A percentile compares a stretch with the other conserved stretches of the same genome.
phyloP scores from a whole-genome alignment of 2,797 vertebrate genomes.

The Nyctibius grandis region DNA sequence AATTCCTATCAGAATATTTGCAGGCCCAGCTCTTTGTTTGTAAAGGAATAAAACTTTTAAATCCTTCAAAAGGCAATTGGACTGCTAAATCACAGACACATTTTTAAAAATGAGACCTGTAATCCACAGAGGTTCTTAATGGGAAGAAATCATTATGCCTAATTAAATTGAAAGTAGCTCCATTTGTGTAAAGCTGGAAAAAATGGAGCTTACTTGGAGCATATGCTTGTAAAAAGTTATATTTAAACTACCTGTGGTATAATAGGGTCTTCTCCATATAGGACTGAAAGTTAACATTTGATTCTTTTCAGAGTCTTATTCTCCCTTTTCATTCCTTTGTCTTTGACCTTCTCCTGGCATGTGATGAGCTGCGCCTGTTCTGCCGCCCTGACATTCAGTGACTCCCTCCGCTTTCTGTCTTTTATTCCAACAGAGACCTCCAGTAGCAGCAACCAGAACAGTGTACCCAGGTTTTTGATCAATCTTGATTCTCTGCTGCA shows the following conservation, averaged over 20 bases:
- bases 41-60: not conserved
- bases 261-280: not conserved
- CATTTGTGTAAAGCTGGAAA: not conserved
- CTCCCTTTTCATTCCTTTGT: not conserved
- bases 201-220: not conserved
- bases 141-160: slow-evolving; percentile 38
- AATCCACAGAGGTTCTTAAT: slow-evolving; percentile 43
- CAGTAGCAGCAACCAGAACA: not conserved
- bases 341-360: not conserved
- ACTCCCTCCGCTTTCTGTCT: not conserved
- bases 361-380: not conserved
- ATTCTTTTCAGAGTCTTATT: not conserved
- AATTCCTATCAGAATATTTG: not conserved
- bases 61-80: slow-evolving; percentile 9
- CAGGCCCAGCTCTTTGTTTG: not conserved
- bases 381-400: not conserved
- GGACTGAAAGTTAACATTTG: not conserved
- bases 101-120: slow-evolving; percentile 37
- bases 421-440: not conserved
- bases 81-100: not conserved
- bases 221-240: not conserved
- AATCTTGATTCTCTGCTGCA: not conserved
- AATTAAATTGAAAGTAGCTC: slow-evolving; percentile 34
- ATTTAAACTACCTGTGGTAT: not conserved
- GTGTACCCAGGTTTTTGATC: not conserved